A percentile compares a stretch with the other conserved stretches of the same genome.
Conservation (phyloP, 2,888 invertebrate genomes). For the Athripsodes cinereus region DNA sequence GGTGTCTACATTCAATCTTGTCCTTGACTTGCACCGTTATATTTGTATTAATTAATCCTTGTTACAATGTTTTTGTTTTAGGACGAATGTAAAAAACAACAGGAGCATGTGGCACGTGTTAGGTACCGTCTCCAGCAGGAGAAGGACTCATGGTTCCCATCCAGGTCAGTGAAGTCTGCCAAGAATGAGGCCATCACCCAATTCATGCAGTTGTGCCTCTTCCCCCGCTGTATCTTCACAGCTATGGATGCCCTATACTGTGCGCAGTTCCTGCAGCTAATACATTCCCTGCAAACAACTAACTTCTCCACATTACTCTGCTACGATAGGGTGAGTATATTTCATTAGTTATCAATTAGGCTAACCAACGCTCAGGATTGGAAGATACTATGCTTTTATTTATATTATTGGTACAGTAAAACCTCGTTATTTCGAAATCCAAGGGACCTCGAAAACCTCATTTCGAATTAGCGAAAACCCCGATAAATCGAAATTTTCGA, state of each 20-base stretch:
- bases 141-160: slow-evolving; percentile 81
- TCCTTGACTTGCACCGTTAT: background rate
- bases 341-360: too few relatives aligned
- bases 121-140: slow-evolving; percentile 65
- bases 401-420: too few relatives aligned
- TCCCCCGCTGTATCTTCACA: slow-evolving; percentile 95
- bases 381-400: too few relatives aligned
- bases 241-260: slow-evolving; percentile 95
- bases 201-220: slow-evolving; percentile 92
- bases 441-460: too few relatives aligned
- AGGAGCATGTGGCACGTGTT: slow-evolving; percentile 90
- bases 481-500: too few relatives aligned
- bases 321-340: slow-evolving; percentile 77
- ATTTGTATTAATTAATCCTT: background rate
- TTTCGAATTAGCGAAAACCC: too few relatives aligned
- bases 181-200: slow-evolving; percentile 96
- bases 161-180: slow-evolving; percentile 78
- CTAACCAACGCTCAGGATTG: too few relatives aligned
- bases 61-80: slow-evolving; percentile 33
- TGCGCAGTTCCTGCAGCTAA: slow-evolving; percentile 93
- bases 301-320: slow-evolving; percentile 97
- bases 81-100: slow-evolving; percentile 90
- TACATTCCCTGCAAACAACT: slow-evolving; percentile 90
- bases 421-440: too few relatives aligned
- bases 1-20: background rate